phyloP scores from a whole-genome alignment of 2,113 vertebrate species.

The Gallinago jamesoni region DNA sequence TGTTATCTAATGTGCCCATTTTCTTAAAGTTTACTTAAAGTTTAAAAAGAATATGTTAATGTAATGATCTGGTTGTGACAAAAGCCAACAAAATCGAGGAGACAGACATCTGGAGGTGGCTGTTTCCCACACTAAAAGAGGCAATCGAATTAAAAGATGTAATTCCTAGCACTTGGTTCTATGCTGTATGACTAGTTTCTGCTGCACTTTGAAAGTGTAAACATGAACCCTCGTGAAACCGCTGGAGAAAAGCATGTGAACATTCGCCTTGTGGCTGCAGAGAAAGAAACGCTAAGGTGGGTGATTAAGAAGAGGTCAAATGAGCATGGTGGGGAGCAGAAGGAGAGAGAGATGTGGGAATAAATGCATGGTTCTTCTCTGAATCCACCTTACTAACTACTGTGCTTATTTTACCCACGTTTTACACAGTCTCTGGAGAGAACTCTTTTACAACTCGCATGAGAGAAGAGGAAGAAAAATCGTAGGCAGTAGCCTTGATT shows the following conservation, averaged over 20 bases:
- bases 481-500: background rate
- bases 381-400: background rate
- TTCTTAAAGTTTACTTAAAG: background rate
- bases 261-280: background rate
- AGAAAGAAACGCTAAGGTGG: background rate
- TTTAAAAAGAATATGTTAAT: background rate
- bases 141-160: background rate
- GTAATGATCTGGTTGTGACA: background rate
- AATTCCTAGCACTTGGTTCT: background rate
- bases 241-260: background rate
- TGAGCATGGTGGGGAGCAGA: background rate
- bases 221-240: background rate
- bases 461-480: background rate
- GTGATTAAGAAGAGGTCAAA: background rate
- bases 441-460: background rate
- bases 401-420: background rate
- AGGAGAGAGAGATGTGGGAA: background rate
- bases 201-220: background rate
- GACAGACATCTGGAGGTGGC: background rate
- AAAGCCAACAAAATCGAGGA: background rate
- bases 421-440: background rate
- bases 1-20: background rate
- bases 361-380: background rate
- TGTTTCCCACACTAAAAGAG: background rate
- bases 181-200: background rate